Evolutionary conservation across 2,113 vertebrate species (phyloP).

Genomic region (Fulmarus glacialis): DNA sequence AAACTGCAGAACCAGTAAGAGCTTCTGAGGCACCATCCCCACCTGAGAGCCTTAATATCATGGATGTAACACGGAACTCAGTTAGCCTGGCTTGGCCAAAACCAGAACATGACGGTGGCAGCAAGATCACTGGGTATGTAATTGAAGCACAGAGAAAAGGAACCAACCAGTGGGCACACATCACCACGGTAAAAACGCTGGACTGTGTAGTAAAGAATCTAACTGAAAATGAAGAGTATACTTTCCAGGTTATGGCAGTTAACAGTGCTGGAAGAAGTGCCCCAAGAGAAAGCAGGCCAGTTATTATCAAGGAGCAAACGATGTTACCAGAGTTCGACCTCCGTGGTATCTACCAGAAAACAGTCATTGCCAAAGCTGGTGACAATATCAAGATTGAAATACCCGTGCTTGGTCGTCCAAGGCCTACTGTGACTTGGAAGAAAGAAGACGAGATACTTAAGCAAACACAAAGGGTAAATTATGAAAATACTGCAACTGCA

Average conservation of each 20-base stretch:
- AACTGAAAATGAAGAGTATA: conserved; percentile 94
- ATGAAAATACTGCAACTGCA: conserved; percentile 89
- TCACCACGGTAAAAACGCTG: conserved; percentile 89
- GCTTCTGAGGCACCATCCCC: conserved; percentile 92
- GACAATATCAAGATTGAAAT: conserved; percentile 97
- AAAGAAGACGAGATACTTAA: conserved; percentile 89
- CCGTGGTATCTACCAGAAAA: conserved; percentile 90
- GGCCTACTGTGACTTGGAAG: conserved; percentile 92
- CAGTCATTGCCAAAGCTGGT: conserved; percentile 93
- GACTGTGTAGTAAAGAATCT: conserved; percentile 92
- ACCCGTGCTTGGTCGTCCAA: conserved; percentile 92
- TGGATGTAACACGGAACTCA: conserved; percentile 90
- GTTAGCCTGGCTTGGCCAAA: conserved; percentile 95
- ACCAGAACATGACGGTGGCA: conserved; percentile 94
- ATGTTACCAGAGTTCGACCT: conserved; percentile 93
- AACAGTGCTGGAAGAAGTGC: conserved; percentile 93
- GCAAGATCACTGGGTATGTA: conserved; percentile 94
- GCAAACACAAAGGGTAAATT: conserved; percentile 89
- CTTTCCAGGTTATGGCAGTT: conserved; percentile 95
- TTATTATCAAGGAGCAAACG: conserved; percentile 89
- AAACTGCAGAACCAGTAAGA: conserved; percentile 91
- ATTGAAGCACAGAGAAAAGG: conserved; percentile 96
- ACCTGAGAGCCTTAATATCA: conserved; percentile 91
- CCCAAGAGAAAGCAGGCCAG: conserved; percentile 89
- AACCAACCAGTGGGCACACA: conserved; percentile 90